Evolutionary conservation across 2,888 invertebrate species (phyloP), one percentile per base, ranked within the genome.

Genomic region (Tholera decimalis): DNA sequence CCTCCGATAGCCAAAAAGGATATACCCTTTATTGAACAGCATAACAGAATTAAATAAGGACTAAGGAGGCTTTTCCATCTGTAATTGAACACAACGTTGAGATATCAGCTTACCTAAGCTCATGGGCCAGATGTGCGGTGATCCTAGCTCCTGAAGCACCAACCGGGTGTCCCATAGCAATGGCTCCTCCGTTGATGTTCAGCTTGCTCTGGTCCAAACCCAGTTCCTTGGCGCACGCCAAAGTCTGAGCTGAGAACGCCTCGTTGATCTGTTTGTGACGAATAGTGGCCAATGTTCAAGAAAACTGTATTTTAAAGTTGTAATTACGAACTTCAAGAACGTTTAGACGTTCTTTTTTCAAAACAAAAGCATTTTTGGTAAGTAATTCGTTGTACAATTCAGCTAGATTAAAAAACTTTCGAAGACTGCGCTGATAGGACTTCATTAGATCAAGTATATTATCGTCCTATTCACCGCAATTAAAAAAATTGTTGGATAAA

Each of bases 131-230:
- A 91, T 99, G 99, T 13, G 97, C 97, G 0, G 98, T 98, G 83
- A 99, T 99, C 89, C 99, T 97, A n/a, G 98, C 96, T 5, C 99
- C 99, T 41, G 98, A 98, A 11, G 99, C 99, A 37, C 96, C 99
- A 13, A 99, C 96, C 2, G 99, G 99, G 96, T 99, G 99, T 20
- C 99, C 99, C 74, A 99, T 88, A 39, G 99, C 99, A 87, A 99
- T 98, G 59, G 99, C 99, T 53, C 99, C 99, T 26, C 99, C 99
- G 92, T 98, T 97, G 6, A 98, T 97, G 91, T 99, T 99, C 78
- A 99, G 93, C 88, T 98, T 99, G 77, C 97, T 97, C 60, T 97
- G 96, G 89, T 99, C 98, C 61, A 99, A 90, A 46, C 97, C 97
- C 41, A 99, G 96, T 74, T 98, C 98, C 88, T 98, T 98, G 58